A percentile compares a stretch with the other conserved stretches of the same genome.
Evolutionary conservation across 2,797 vertebrate genomes (phyloP).

Genomic region (Adelosebastes latens): DNA sequence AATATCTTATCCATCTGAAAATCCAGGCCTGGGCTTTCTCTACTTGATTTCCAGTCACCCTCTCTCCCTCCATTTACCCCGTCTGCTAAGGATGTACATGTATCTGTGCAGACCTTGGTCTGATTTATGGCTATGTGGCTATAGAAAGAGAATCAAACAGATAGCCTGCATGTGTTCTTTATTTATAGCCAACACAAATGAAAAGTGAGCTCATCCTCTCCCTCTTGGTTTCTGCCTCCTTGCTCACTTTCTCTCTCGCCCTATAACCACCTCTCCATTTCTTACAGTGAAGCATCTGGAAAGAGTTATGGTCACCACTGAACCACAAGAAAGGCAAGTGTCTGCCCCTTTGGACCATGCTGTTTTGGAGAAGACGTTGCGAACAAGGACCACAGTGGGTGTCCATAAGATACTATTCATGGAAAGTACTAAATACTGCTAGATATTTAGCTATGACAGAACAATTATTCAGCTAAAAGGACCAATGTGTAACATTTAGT

Average conservation of each 20-base stretch:
- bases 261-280: conserved; percentile 42
- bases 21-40: conserved; percentile 60
- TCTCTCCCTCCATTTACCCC: conserved; percentile 41
- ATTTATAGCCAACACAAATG: conserved; percentile 84
- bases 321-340: conserved; percentile 70
- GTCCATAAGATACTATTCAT: conserved; percentile 29
- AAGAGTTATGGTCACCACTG: conserved; percentile 70
- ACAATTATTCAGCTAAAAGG: background rate
- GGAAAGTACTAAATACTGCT: conserved; percentile 20
- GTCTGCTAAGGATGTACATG: conserved; percentile 65
- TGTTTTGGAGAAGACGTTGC: conserved; percentile 50
- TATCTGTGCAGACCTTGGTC: conserved; percentile 60
- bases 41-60: conserved; percentile 51
- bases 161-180: conserved; percentile 83
- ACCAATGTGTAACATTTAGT: no score
- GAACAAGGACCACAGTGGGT: conserved; percentile 46
- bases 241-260: conserved; percentile 57
- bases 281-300: conserved; percentile 75
- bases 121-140: conserved; percentile 78
- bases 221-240: conserved; percentile 51
- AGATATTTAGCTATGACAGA: background rate
- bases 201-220: conserved; percentile 85
- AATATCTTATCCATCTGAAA: conserved; percentile 65
- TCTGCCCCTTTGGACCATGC: conserved; percentile 35
- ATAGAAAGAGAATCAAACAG: conserved; percentile 76